Percentiles rank a stretch among this genome's conserved stretches.
Evolutionary conservation across 2,888 invertebrate species (phyloP).

Genomic region (Trissolcus brochymenae): DNA sequence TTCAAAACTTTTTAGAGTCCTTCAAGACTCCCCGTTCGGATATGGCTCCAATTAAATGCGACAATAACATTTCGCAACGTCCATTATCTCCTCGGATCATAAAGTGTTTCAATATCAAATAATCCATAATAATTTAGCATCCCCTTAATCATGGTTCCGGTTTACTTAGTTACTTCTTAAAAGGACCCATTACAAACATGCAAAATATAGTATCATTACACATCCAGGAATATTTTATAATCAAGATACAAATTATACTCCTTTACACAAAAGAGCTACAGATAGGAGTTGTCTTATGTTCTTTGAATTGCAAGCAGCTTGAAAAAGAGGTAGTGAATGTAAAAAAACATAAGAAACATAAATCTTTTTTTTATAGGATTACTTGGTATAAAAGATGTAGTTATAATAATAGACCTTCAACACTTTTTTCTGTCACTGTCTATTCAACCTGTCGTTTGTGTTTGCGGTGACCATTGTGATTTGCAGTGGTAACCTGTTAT

Average conservation of each 20-base stretch:
- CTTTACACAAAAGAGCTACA: conserved; percentile 15
- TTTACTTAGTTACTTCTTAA: background rate
- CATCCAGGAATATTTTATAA: background rate
- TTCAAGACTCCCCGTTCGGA: conserved; percentile 1
- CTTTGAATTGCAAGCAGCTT: conserved; percentile 8
- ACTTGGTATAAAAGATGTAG: conserved; percentile 60
- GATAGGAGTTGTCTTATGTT: conserved; percentile 28
- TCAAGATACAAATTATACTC: conserved; percentile 11
- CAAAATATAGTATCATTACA: background rate
- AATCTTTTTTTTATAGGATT: conserved; percentile 55
- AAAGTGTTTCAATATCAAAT: too few species aligned
- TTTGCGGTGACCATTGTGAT: conserved; percentile 75
- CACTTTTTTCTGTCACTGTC: conserved; percentile 65
- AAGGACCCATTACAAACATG: background rate
- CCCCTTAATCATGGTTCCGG: too few species aligned
- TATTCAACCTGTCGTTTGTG: conserved; percentile 71
- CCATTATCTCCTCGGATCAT: too few species aligned
- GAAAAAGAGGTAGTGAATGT: background rate
- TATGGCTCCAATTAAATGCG: too few species aligned
- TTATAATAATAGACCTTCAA: conserved; percentile 66
- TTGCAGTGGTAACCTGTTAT: conserved; percentile 71
- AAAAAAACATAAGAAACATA: background rate
- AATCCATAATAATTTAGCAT: too few species aligned
- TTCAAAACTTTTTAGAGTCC: conserved; percentile 11
- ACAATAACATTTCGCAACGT: background rate